Evolutionary conservation across 2,888 invertebrate species (phyloP), one percentile per base, ranked within the genome.

Genomic region (Caenorhabditis plicata): DNA sequence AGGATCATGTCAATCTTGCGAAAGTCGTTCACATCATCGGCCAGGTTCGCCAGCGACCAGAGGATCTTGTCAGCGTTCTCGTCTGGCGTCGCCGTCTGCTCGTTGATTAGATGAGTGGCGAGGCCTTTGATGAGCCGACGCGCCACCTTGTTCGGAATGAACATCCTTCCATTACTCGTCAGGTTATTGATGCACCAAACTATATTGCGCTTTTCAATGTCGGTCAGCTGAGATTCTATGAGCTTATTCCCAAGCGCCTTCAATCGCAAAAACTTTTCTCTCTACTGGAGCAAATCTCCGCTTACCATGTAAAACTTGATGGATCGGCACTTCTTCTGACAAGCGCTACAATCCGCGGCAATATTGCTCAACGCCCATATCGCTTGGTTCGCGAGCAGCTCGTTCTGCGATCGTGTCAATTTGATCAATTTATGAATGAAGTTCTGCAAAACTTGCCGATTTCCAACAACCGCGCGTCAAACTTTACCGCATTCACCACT

Each of bases 281-380:
- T 3, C n/a, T n/a, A 44, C 13, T 25, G 2, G 15, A 22, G 20
- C 15, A 23, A 32, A 3, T 39, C n/a, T 25, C 4, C 4, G 41
- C 17, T 20, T 15, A 61, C 65, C 42, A 26, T 36, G 13, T 50
- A 19, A 13, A 67, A 38, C 27, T 40, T 47, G 1, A 46, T 33
- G 26, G 33, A 38, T 13, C 68, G 25, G 11, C 57, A 57, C 25
- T 42, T 47, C 25, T 26, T 11, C 47, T 62, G 61, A 35, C 68
- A 68, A 2, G 29, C 29, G 9, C 15, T 2, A 52, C 68, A 68
- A 35, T 68, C 68, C 5, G 68, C 68, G 1, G 68, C 48, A 19
- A 68, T 64, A 29, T 68, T 68, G 8, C 57, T 57, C 13, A 68
- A 32, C 3, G 58, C 64, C 68, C 68, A 68, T 20, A 61, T 32